Evolutionary conservation across 2,113 vertebrate species (phyloP).

Genomic region (Psittacara wagleri): DNA sequence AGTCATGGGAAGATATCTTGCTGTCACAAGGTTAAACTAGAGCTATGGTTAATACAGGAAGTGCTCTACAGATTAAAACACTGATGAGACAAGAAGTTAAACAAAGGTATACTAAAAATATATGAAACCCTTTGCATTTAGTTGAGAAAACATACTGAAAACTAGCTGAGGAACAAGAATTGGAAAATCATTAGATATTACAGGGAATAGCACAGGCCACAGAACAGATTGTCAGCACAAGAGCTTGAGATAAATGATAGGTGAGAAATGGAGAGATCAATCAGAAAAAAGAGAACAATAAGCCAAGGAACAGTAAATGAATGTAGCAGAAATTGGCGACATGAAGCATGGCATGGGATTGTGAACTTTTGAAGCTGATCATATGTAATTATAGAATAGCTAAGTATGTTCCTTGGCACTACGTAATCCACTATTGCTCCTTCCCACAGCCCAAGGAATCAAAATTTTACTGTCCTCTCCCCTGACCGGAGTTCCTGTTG

Average conservation of each 20-base stretch:
- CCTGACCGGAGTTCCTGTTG: not conserved
- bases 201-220: not conserved
- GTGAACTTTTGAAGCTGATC: not conserved
- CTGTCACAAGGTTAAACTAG: not conserved
- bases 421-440: not conserved
- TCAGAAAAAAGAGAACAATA: not conserved
- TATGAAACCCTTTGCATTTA: not conserved
- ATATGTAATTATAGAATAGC: not conserved
- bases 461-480: not conserved
- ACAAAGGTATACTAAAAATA: not conserved
- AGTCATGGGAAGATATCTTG: not conserved
- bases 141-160: not conserved
- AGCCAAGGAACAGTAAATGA: not conserved
- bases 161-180: not conserved
- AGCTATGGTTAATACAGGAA: not conserved
- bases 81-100: not conserved
- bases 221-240: not conserved
- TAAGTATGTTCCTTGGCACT: not conserved
- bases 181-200: not conserved
- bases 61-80: not conserved
- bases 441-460: not conserved
- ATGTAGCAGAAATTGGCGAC: accelerated
- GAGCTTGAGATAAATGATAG: not conserved
- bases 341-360: not conserved
- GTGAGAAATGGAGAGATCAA: not conserved